Evolutionary conservation across 2,113 vertebrate genomes (phyloP), one percentile per base, ranked within the genome.

Genomic region (Pongo pygmaeus): DNA sequence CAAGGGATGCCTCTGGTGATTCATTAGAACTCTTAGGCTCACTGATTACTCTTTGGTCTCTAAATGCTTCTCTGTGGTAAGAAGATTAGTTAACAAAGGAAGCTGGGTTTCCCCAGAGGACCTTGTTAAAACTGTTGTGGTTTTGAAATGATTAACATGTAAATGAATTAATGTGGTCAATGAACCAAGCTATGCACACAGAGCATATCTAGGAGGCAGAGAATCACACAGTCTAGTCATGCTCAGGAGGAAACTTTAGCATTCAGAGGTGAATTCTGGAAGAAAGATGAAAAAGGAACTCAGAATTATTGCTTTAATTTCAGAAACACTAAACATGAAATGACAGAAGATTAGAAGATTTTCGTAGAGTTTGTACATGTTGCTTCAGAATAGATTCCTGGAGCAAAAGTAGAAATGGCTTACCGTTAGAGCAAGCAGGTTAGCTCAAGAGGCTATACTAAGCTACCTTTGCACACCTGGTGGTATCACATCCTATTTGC

Each of bases 71-170:
- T 88, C 67, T 92, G 64, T 80, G 90, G 5, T 84, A 93, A 97
- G 61, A 96, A 77, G 74, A 59, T 25, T 83, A 89, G n/a, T 95
- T 97, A 95, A 78, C 72, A 96, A 75, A 91, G 72, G 52, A 32
- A 94, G 35, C 67, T 93, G 93, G 23, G 4, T 95, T 95, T 85
- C 52, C 93, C 91, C 91, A 93, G 40, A 61, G 77, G 98, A 89
- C 35, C 59, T 98, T 90, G 95, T 97, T 98, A 98, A 98, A 97
- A 94, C 48, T 85, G 55, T n/a, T 89, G 77, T 69, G 40, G 64
- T 88, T 92, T 74, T 20, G 46, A 88, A 72, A 79, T 87, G 55
- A 89, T 96, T 97, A 97, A 92, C 64, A 89, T 61, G 89, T 40
- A 92, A 85, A 81, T 92, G 43, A 95, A 92, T 90, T 61, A 48